Evolutionary conservation across 1,140 invertebrate species (phyloP).

Genomic region (Galleria mellonella): DNA sequence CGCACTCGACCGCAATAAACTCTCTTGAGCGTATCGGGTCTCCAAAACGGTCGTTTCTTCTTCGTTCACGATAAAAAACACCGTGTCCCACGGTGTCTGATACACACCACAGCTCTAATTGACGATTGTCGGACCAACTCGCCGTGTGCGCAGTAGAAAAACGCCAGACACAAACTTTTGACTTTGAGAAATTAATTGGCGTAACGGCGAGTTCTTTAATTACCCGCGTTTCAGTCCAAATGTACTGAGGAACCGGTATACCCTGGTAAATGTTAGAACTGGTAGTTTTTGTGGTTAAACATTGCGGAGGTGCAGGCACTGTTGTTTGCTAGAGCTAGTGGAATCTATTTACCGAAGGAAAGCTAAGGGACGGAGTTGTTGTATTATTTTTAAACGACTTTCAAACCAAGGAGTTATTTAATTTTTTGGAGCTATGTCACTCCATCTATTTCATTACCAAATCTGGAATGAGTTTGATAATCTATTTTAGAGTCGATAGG

Average conservation of each 20-base stretch:
- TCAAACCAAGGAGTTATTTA: too few relatives aligned
- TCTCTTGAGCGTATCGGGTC: constrained; percentile 40
- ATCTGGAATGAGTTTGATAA: too few relatives aligned
- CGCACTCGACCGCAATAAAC: constrained; percentile 39
- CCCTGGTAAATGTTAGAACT: constrained; percentile 11
- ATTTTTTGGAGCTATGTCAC: too few relatives aligned
- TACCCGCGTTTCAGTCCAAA: constrained; percentile 26
- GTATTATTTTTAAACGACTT: too few relatives aligned
- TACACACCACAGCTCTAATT: too few relatives aligned
- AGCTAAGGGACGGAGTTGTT: too few relatives aligned
- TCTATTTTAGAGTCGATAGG: too few relatives aligned
- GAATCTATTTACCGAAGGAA: too few relatives aligned
- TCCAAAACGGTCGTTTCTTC: constrained; percentile 21
- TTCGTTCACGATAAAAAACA: too few relatives aligned
- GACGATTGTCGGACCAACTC: neutral
- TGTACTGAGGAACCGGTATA: constrained; percentile 24
- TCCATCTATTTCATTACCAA: too few relatives aligned
- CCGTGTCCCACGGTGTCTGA: too few relatives aligned
- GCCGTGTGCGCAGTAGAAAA: constrained; percentile 18
- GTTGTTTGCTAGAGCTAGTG: too few relatives aligned
- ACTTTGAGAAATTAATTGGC: constrained; percentile 66
- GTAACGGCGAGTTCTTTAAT: constrained; percentile 57
- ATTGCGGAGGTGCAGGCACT: constrained; percentile 1
- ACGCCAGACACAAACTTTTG: constrained; percentile 31
- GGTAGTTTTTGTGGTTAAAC: neutral